Base-by-base conservation (phyloP, 2,888 invertebrate species). In the Archips crataeganus region DNA sequence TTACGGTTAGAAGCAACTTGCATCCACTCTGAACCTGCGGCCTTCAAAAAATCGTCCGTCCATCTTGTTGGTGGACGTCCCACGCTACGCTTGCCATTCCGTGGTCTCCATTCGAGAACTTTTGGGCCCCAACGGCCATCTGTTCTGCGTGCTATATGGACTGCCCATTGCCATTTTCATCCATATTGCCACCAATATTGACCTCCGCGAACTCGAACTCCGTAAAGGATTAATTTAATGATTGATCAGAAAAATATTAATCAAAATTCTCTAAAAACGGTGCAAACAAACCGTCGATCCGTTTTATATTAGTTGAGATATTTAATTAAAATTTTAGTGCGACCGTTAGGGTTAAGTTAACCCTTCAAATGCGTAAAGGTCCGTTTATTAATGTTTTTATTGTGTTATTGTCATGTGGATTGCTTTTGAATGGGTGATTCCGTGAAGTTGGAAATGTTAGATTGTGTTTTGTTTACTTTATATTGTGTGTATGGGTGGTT, bases 271-370 rank as follows among this genome's bases (percentile, higher is more conserved):
- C 60, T 6, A 51, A 42, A 42, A 62, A 54, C 45, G 11, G 39
- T 60, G 59, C 47, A 23, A 36, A 51, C 61, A 15, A 42, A 63
- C 63, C 57, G 63, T 47, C 63, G 36, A 3, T 62, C 42, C 62
- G 47, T 59, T 71, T 73, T 73, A 42, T 68, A 73, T 73, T 70
- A 74, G 60, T 74, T 60, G 70, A 74, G 64, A 90, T 89, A 92
- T 93, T 92, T 93, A 92, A 94, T 93, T 93, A 93, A 93, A 92
- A 92, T 92, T 91, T 90, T 90, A 90, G 88, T 89, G 86, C 75
- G 39, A 75, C 75, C 76, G 72, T 74, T 68, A 70, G 45, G 75
- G 75, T 71, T 69, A 72, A 77, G 61, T 75, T 77, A 78, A 74
- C 74, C 70, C 74, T 74, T 65, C 64, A 13, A 74, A 74, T 65